These are phyloP conservation scores for Diadromus collaris DNA, from an alignment of 2,888 invertebrate genomes.

Conservation along the genomic window DNA sequence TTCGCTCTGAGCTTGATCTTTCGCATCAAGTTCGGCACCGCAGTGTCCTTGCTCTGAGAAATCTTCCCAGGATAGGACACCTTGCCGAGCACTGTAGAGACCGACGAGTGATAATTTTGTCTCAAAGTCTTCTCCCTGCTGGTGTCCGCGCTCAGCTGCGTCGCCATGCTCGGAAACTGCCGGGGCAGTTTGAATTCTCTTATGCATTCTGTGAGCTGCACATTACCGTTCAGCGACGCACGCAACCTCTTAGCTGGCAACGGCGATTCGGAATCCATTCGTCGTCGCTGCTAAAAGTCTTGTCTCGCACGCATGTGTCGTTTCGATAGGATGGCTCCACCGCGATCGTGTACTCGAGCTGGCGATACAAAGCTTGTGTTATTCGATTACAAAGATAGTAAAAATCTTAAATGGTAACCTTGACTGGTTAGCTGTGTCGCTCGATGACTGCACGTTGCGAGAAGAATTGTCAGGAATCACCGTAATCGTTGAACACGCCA, in stretches of 20 bases:
- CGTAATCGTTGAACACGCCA: slow-evolving; percentile 27
- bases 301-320: not conserved
- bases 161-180: slow-evolving; percentile 69
- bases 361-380: no score
- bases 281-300: not conserved
- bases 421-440: no score
- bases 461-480: slow-evolving; percentile 57
- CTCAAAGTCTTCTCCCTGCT: not conserved
- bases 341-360: not conserved
- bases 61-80: slow-evolving; percentile 29
- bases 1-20: slow-evolving; percentile 71
- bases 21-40: slow-evolving; percentile 59
- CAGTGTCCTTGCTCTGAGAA: slow-evolving; percentile 50
- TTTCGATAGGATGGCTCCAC: not conserved
- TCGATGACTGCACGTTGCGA: slow-evolving; percentile 8
- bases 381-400: no score
- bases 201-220: slow-evolving; percentile 63
- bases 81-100: not conserved
- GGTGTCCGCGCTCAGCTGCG: slow-evolving; percentile 9
- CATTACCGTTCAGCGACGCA: slow-evolving; percentile 25
- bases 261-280: slow-evolving; percentile 54
- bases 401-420: no score
- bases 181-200: slow-evolving; percentile 70
- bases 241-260: slow-evolving; percentile 54
- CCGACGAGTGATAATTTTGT: not conserved